Percentiles rank a stretch among this genome's conserved stretches.
Evolutionary conservation across 2,888 invertebrate species (phyloP).

Genomic region (Drosophila demipolita): DNA sequence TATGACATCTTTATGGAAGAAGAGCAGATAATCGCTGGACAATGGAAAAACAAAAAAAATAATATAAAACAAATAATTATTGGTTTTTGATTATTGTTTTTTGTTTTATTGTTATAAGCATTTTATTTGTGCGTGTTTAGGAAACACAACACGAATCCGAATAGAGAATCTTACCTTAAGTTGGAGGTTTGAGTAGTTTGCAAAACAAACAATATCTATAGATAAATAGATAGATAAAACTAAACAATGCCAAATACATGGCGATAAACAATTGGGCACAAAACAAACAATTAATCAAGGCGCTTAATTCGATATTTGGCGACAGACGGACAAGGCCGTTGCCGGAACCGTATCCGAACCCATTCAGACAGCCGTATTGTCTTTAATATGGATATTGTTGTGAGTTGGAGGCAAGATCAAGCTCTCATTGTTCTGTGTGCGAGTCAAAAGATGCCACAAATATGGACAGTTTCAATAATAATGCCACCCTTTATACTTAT

Average conservation of each 20-base stretch:
- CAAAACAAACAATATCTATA: conserved; percentile 20
- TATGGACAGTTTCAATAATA: conserved; percentile 51
- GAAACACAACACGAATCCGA: conserved; percentile 18
- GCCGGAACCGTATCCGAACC: neutral
- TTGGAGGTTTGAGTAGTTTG: conserved; percentile 27
- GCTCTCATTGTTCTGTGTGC: conserved; percentile 68
- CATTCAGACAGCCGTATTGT: neutral
- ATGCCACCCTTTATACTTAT: conserved; percentile 39
- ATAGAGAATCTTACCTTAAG: conserved; percentile 30
- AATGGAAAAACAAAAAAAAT: conserved; percentile 26
- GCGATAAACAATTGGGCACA: conserved; percentile 24
- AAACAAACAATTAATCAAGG: conserved; percentile 55
- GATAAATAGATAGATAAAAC: neutral
- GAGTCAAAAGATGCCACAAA: conserved; percentile 20
- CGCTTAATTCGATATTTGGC: conserved; percentile 6
- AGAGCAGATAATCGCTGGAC: conserved; percentile 27
- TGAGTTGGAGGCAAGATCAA: conserved; percentile 55
- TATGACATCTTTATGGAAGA: conserved; percentile 17
- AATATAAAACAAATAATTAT: conserved; percentile 5
- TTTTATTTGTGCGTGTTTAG: conserved; percentile 13
- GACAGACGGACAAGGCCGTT: conserved; percentile 1
- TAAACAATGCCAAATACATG: conserved; percentile 12
- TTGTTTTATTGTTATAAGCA: conserved; percentile 17
- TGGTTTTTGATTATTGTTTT: conserved; percentile 22
- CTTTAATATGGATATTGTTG: neutral